Percentiles rank a stretch among this genome's conserved stretches.
Conservation (phyloP, 2,888 invertebrate species). For the Taphrorychus bicolor region DNA sequence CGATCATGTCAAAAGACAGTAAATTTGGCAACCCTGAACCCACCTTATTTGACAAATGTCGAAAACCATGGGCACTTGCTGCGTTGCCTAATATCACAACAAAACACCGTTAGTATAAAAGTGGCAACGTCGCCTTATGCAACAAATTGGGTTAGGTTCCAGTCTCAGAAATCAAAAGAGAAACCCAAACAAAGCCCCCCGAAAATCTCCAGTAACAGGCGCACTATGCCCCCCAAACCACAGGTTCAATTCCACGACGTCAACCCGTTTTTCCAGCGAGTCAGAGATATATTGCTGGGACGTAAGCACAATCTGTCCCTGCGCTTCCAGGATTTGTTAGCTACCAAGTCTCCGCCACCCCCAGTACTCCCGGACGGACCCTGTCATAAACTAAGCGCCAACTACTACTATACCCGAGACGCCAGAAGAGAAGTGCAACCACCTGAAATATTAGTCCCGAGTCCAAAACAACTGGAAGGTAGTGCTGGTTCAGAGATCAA, state of each 20-base stretch:
- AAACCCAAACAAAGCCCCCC: not conserved
- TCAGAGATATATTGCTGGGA: constrained; percentile 73
- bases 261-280: constrained; percentile 67
- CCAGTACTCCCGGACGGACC: constrained; percentile 85
- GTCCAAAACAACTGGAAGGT: constrained; percentile 45
- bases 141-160: constrained; percentile 2
- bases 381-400: constrained; percentile 76
- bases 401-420: constrained; percentile 87
- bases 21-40: too few species aligned
- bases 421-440: constrained; percentile 79
- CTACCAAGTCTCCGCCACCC: constrained; percentile 80
- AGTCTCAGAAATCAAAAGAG: not conserved
- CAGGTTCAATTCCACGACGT: constrained; percentile 65
- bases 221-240: constrained; percentile 28
- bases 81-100: too few species aligned
- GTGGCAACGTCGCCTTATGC: not conserved
- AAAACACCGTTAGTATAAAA: too few species aligned
- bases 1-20: too few species aligned
- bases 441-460: constrained; percentile 65
- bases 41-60: too few species aligned
- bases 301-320: constrained; percentile 63
- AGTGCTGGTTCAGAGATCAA: constrained; percentile 25
- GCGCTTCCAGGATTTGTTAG: constrained; percentile 67
- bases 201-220: not conserved
- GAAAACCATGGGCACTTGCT: too few species aligned